A percentile compares a stretch with the other conserved stretches of the same genome.
Conservation (phyloP, 2,888 invertebrate species). For the Pycnomerus fuliginosus region DNA sequence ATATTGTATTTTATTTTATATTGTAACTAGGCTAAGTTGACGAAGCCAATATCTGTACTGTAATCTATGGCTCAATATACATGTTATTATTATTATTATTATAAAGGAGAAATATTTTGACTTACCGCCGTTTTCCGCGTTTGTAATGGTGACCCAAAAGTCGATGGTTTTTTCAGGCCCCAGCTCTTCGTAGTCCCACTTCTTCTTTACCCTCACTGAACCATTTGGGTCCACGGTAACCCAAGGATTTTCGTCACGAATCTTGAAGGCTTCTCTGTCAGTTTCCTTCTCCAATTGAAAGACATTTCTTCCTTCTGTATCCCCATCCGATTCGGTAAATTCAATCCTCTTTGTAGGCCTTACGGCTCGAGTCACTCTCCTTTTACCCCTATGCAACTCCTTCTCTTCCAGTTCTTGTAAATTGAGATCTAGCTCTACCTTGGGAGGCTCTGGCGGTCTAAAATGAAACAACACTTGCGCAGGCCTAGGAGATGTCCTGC, state of each 20-base stretch:
- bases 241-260: constrained; percentile 92
- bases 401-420: constrained; percentile 53
- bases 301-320: constrained; percentile 82
- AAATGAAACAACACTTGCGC: constrained; percentile 79
- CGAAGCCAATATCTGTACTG: too few species aligned
- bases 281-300: constrained; percentile 91
- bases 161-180: constrained; percentile 94
- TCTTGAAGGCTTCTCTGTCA: constrained; percentile 89
- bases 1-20: too few species aligned
- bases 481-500: constrained; percentile 66
- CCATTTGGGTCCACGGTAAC: constrained; percentile 90
- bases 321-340: constrained; percentile 88
- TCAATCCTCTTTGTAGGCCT: constrained; percentile 92
- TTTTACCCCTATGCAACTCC: constrained; percentile 67
- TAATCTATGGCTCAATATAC: too few species aligned
- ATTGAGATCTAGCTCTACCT: constrained; percentile 61
- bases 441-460: constrained; percentile 56
- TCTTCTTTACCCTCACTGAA: constrained; percentile 89
- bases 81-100: too few species aligned
- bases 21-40: too few species aligned
- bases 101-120: too few species aligned
- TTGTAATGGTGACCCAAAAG: constrained; percentile 93
- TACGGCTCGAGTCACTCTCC: constrained; percentile 85
- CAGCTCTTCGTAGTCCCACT: constrained; percentile 95
- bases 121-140: constrained; percentile 85